phyloP scores from a whole-genome alignment of 1,140 invertebrate species.

The Pogonognathellus flavescens region DNA sequence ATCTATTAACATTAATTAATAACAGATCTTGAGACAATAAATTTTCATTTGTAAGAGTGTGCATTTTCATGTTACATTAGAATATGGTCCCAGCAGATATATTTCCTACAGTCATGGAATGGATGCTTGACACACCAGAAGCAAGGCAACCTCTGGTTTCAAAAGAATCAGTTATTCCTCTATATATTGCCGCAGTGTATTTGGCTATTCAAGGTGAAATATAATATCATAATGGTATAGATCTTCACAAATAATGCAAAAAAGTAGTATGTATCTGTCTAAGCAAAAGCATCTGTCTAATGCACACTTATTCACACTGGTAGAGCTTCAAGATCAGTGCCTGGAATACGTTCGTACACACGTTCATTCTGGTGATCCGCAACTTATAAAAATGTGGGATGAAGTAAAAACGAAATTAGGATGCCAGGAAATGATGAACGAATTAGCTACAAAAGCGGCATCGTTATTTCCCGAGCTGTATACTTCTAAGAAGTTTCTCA shows the following conservation, averaged over 20 bases:
- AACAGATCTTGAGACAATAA: too few species aligned
- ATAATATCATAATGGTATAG: background rate
- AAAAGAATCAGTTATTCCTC: conserved; percentile 28
- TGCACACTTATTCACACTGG: too few species aligned
- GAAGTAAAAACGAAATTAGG: conserved; percentile 36
- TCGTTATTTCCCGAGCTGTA: conserved; percentile 40
- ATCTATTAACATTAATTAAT: too few species aligned
- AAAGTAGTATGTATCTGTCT: background rate
- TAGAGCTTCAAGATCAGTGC: background rate
- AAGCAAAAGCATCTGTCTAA: too few species aligned
- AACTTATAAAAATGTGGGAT: conserved; percentile 53
- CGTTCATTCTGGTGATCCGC: background rate
- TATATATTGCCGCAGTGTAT: conserved; percentile 33
- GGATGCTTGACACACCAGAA: conserved; percentile 45
- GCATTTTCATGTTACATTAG: background rate
- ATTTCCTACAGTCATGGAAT: conserved; percentile 56
- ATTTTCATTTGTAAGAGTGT: background rate
- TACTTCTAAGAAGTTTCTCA: conserved; percentile 37
- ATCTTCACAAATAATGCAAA: background rate
- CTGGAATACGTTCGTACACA: background rate
- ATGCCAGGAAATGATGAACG: conserved; percentile 10
- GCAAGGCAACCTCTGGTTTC: conserved; percentile 1
- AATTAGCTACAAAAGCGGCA: conserved; percentile 30
- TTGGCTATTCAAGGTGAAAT: conserved; percentile 25
- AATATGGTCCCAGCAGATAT: conserved; percentile 1